Conservation (phyloP, 1,140 invertebrate genomes). For the Drosophila aff. region DNA sequence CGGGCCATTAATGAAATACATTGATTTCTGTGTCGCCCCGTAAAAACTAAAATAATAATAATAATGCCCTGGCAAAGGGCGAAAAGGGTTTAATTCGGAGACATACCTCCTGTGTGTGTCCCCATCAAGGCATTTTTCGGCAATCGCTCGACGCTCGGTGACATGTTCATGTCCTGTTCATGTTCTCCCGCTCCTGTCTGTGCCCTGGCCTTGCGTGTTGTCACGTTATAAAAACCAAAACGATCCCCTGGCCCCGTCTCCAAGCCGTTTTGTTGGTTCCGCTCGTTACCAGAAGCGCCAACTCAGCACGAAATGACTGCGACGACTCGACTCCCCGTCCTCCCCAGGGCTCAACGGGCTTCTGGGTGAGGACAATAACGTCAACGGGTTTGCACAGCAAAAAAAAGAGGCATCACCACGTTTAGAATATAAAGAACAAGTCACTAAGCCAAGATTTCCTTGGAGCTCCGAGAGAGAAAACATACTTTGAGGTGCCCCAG, state of each 20-base stretch:
- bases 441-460: background rate
- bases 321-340: constrained; percentile 9
- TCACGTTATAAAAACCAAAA: constrained; percentile 84
- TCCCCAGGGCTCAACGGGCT: background rate
- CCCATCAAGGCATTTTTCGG: constrained; percentile 31
- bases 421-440: background rate
- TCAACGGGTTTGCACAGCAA: constrained; percentile 43
- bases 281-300: constrained; percentile 81
- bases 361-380: constrained; percentile 30
- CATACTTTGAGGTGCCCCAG: background rate
- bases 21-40: constrained; percentile 74
- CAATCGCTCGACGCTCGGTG: constrained; percentile 40
- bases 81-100: constrained; percentile 58
- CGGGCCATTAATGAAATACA: constrained; percentile 79
- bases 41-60: constrained; percentile 24
- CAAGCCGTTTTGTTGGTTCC: constrained; percentile 60
- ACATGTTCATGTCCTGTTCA: constrained; percentile 53
- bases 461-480: background rate
- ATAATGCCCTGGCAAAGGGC: background rate
- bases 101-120: constrained; percentile 38
- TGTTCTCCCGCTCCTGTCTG: constrained; percentile 22
- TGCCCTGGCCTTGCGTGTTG: constrained; percentile 77
- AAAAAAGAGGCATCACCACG: constrained; percentile 1
- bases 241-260: constrained; percentile 54
- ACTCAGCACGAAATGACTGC: constrained; percentile 50